A percentile compares a stretch with the other conserved stretches of the same genome.
These are phyloP conservation scores for Bettongia penicillata DNA, from an alignment of 2,113 vertebrate genomes.

Conservation along the genomic window DNA sequence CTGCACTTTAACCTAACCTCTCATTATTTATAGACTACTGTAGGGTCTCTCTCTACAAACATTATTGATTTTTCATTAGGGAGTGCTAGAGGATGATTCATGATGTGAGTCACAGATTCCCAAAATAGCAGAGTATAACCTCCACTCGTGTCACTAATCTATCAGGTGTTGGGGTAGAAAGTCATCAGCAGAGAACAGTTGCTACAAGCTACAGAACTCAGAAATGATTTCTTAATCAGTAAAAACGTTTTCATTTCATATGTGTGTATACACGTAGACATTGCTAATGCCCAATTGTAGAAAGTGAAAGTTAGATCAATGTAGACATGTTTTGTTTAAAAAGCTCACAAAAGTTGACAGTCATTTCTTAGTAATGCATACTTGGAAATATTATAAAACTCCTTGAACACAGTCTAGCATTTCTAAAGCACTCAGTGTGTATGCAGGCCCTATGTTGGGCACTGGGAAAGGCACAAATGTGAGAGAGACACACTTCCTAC, in stretches of 20 bases:
- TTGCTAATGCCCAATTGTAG: background rate
- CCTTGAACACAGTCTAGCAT: background rate
- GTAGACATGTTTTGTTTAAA: background rate
- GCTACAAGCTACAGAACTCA: background rate
- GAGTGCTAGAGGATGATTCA: slow-evolving; percentile 72
- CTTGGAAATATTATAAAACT: background rate
- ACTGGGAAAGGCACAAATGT: background rate
- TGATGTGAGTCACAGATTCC: slow-evolving; percentile 65
- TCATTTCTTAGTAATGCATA: background rate
- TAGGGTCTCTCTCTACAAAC: slow-evolving; percentile 73
- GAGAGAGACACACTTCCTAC: background rate
- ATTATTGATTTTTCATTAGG: slow-evolving; percentile 74
- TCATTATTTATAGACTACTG: slow-evolving; percentile 80
- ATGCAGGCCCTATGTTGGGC: background rate
- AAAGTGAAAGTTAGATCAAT: background rate
- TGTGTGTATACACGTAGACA: background rate
- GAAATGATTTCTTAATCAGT: slow-evolving; percentile 18
- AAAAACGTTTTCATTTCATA: background rate
- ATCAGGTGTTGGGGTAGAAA: slow-evolving; percentile 39
- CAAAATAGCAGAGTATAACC: slow-evolving; percentile 54
- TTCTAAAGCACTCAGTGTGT: background rate
- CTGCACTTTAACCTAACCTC: slow-evolving; percentile 73
- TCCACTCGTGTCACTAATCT: slow-evolving; percentile 58
- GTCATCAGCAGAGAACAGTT: slow-evolving; percentile 16
- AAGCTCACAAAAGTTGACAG: background rate